Percentiles rank a stretch among this genome's conserved stretches.
phyloP scores from a whole-genome alignment of 2,888 invertebrate genomes.

The Platycheirus rosarum region DNA sequence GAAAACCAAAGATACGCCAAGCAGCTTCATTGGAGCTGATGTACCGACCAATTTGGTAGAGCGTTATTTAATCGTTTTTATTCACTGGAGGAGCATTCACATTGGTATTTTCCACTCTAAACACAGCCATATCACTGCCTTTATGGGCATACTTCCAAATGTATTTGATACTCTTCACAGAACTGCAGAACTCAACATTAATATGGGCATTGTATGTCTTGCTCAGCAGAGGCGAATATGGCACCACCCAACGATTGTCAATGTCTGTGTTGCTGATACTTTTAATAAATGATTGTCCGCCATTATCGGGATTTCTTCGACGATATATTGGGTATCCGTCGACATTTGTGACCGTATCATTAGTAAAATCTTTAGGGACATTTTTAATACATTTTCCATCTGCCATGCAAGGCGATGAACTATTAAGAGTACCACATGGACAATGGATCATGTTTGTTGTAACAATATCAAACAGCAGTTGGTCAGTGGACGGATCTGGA shows the following conservation, averaged over 20 bases:
- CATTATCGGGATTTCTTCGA: slow-evolving; percentile 11
- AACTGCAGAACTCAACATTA: slow-evolving; percentile 80
- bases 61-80: slow-evolving; percentile 75
- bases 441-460: slow-evolving; percentile 78
- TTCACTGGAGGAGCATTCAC: slow-evolving; percentile 74
- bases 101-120: slow-evolving; percentile 65
- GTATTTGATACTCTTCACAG: slow-evolving; percentile 77
- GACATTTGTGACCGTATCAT: slow-evolving; percentile 75
- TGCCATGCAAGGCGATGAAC: slow-evolving; percentile 75
- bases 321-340: slow-evolving; percentile 77
- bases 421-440: slow-evolving; percentile 76
- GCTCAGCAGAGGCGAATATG: slow-evolving; percentile 76
- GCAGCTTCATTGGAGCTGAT: slow-evolving; percentile 75
- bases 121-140: slow-evolving; percentile 7
- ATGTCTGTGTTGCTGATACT: slow-evolving; percentile 6
- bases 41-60: slow-evolving; percentile 75
- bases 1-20: slow-evolving; percentile 76
- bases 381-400: slow-evolving; percentile 75
- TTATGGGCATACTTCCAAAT: slow-evolving; percentile 61
- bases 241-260: slow-evolving; percentile 78
- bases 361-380: slow-evolving; percentile 72
- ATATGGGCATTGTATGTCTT: slow-evolving; percentile 77
- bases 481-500: slow-evolving; percentile 69
- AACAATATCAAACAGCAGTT: slow-evolving; percentile 65
- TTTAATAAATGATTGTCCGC: not conserved